Base-by-base conservation (phyloP, 1,140 invertebrate species). In the Bombus ignitus region DNA sequence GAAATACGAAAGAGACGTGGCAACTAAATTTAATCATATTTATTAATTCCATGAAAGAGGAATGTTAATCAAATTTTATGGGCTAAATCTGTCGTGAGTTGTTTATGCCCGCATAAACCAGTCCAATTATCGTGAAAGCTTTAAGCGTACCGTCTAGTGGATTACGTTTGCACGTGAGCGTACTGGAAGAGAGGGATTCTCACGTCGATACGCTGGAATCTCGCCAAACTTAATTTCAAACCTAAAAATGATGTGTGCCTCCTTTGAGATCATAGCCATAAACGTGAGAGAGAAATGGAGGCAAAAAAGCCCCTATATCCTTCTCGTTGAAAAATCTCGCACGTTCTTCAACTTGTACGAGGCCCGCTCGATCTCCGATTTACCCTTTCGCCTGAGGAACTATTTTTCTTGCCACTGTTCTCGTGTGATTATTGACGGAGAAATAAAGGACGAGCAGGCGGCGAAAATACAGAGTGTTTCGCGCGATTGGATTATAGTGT, bases 61-160 rank as follows among this genome's bases (percentile, higher is more conserved):
- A 79, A 86, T 66, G 87, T 89, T 88, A 86, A 89, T 89, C 75
- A 81, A 89, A 85, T 88, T 88, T 85, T 59, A 77, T 39, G 70
- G 57, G 87, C 25, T 82, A 82, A 82, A 81, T 89, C 87, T 84
- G 72, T 81, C 84, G 78, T 70, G 78, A 88, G 84, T 78, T 75
- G 73, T 76, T 78, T 81, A 85, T 85, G 70, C 59, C 74, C 39
- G 57, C 44, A 74, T 89, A 89, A 88, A 89, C 75, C 83, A 86
- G 70, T 79, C 74, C 57, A 89, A 88, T 89, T 88, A 82, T 88
- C 78, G 78, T 78, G 22, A 88, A 89, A 89, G 78, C 47, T 62
- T 57, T 62, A 86, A 66, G 35, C 75, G 70, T n/a, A 66, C 80
- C 59, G 68, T 25, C 70, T 75, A 66, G 68, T 53, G 75, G 77